Evolutionary conservation across 2,888 invertebrate species (phyloP), one percentile per base, ranked within the genome.

Genomic region (Epinotia nisella): DNA sequence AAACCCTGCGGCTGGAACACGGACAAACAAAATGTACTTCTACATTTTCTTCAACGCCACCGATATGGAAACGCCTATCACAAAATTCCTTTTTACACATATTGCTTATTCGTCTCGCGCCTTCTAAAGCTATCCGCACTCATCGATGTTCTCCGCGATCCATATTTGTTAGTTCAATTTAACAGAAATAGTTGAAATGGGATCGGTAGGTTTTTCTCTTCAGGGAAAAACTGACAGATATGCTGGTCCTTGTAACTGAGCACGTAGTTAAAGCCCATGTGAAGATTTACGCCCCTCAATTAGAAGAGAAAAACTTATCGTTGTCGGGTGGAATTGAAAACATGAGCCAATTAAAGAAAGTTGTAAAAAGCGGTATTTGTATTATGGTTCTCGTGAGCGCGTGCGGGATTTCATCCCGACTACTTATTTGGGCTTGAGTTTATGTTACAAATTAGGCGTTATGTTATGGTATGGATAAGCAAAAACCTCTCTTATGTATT

Each of bases 271-370:
- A 35, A 70, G 56, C 45, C 69, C 41, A 53, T 49, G 53, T 41
- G 39, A 45, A 61, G 61, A 64, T 58, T 39, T 65, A 66, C 24
- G 39, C 13, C n/a, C 29, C 29, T 49, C 55, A 62, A 51, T 66
- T 64, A 66, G 39, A 59, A 39, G 65, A 53, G 17, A 59, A 71
- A 71, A 66, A 66, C 41, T 59, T 24, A 24, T 55, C 53, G 59
- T 59, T 65, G 71, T 66, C 13, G 41, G 17, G 11, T 55, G 60
- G 60, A 29, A 61, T 71, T 66, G 60, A 60, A 67, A 71, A 71
- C 66, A 67, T 55, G 60, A 67, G 66, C 71, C 71, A 71, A 71
- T 67, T 71, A 67, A 66, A 71, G 71, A 41, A 66, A 55, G 53
- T 55, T 55, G 65, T 66, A 72, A 72, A 67, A 67, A 67, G 67